Conservation (phyloP, 2,888 invertebrate species). For the Cremastobaeus sp. region DNA sequence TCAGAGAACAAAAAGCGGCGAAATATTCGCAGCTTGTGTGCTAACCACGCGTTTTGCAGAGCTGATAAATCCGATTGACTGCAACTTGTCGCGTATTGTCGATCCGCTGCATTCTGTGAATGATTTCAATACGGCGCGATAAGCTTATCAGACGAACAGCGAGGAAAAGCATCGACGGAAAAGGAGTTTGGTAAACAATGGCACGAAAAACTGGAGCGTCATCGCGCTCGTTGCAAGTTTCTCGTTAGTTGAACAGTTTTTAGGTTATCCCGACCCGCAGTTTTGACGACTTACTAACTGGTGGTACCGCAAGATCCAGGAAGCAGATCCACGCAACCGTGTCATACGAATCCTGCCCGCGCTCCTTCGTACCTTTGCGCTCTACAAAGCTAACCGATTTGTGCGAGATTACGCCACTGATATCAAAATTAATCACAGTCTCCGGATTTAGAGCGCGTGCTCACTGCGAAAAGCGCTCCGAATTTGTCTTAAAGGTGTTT, state of each 20-base stretch:
- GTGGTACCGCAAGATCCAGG: slow-evolving; percentile 27
- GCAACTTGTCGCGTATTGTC: slow-evolving; percentile 1
- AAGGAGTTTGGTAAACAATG: too few relatives aligned
- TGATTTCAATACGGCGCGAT: too few relatives aligned
- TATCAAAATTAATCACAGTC: too few relatives aligned
- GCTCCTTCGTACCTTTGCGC: slow-evolving; percentile 28
- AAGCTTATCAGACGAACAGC: too few relatives aligned
- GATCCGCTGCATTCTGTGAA: not conserved
- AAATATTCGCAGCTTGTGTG: slow-evolving; percentile 8
- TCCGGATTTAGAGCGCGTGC: too few relatives aligned
- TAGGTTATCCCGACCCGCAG: slow-evolving; percentile 12
- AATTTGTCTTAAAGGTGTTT: too few relatives aligned
- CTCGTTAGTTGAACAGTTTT: slow-evolving; percentile 10
- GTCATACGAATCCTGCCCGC: slow-evolving; percentile 17
- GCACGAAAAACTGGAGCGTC: too few relatives aligned
- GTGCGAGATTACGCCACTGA: not conserved
- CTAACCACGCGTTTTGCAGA: not conserved
- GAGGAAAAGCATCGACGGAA: too few relatives aligned
- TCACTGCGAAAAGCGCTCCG: too few relatives aligned
- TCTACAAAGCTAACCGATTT: slow-evolving; percentile 22
- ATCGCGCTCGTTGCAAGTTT: too few relatives aligned
- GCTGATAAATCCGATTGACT: slow-evolving; percentile 7
- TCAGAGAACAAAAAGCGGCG: slow-evolving; percentile 1
- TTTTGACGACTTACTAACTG: too few relatives aligned
- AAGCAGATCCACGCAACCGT: slow-evolving; percentile 7